Percentiles rank a stretch among this genome's conserved stretches.
phyloP scores from a whole-genome alignment of 2,888 invertebrate genomes.

The Microctonus hyperodae region DNA sequence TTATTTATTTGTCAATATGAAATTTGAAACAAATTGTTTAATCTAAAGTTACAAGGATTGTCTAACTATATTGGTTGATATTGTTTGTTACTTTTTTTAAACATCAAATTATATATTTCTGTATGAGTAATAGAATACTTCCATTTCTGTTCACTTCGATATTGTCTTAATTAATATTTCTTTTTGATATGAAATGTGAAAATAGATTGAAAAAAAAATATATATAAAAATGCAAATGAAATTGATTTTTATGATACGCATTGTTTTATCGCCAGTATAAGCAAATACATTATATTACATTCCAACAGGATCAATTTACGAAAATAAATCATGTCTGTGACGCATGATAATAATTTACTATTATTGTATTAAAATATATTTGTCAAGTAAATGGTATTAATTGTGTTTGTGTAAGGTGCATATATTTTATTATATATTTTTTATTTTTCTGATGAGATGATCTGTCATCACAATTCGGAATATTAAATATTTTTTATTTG shows the following conservation, averaged over 20 bases:
- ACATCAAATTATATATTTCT: background rate
- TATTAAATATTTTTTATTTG: background rate
- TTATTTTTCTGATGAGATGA: background rate
- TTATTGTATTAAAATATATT: background rate
- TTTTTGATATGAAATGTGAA: background rate
- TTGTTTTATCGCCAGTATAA: background rate
- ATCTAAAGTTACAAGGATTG: background rate
- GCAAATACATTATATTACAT: slow-evolving; percentile 8
- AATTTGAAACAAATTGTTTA: background rate
- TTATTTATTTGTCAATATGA: background rate
- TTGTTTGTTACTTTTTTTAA: background rate
- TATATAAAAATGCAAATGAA: background rate
- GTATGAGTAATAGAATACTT: background rate
- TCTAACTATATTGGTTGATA: no score
- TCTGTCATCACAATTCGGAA: background rate
- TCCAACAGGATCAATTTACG: background rate
- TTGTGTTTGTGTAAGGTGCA: background rate
- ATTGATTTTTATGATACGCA: background rate
- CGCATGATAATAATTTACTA: background rate
- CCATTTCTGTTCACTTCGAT: background rate
- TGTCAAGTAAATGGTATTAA: background rate
- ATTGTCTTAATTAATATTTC: background rate
- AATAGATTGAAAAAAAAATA: background rate
- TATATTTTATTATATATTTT: background rate
- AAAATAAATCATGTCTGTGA: background rate